Evolutionary conservation across 2,797 vertebrate genomes (phyloP).

Genomic region (Gouania willdenowi): DNA sequence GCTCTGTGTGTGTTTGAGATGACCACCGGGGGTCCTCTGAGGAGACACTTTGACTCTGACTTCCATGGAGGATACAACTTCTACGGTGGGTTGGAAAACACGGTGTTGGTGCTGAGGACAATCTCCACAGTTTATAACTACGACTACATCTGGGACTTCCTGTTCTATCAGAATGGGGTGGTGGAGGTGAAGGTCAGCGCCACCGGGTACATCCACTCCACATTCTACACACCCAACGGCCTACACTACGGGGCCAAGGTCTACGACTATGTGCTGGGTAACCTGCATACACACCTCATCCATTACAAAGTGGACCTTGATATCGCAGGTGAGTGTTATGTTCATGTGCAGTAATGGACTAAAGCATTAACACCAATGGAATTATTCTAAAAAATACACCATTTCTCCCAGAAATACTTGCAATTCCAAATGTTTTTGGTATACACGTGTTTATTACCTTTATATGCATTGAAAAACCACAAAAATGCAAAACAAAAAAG

Average conservation of each 20-base stretch:
- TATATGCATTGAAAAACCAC: no score
- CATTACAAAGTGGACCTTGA: constrained; percentile 95
- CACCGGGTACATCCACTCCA: constrained; percentile 87
- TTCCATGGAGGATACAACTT: constrained; percentile 84
- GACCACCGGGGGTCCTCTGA: constrained; percentile 82
- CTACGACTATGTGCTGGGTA: constrained; percentile 84
- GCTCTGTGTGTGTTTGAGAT: constrained; percentile 93
- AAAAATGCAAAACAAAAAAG: no score
- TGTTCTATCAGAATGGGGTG: constrained; percentile 89
- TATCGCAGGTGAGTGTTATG: constrained; percentile 72
- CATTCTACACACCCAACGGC: constrained; percentile 86
- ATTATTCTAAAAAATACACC: no score
- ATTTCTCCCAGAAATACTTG: no score
- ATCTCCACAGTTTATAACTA: constrained; percentile 95
- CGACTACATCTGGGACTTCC: constrained; percentile 94
- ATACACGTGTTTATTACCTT: no score
- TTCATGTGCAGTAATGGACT: no score
- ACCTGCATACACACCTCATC: constrained; percentile 91
- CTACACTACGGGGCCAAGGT: constrained; percentile 81
- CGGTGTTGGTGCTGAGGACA: constrained; percentile 84
- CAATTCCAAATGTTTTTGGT: no score
- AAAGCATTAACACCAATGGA: no score
- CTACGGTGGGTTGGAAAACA: constrained; percentile 83
- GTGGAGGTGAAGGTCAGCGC: constrained; percentile 88
- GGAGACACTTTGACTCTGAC: constrained; percentile 86